These are phyloP conservation scores for Coenonympha arcania DNA, from an alignment of 2,888 invertebrate genomes.

Conservation along the genomic window DNA sequence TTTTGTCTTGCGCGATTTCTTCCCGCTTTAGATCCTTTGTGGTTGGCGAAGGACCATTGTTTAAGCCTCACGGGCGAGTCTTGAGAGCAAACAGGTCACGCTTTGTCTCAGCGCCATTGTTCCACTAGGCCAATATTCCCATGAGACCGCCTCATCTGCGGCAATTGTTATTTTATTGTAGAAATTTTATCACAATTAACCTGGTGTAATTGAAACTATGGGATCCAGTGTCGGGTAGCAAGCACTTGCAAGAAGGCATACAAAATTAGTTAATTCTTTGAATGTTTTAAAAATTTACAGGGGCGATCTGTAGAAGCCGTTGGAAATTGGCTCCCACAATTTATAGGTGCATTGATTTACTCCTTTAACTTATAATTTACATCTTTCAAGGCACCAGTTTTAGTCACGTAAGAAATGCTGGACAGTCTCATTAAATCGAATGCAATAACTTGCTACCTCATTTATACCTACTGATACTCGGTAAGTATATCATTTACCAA, in stretches of 20 bases:
- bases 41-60: slow-evolving; percentile 51
- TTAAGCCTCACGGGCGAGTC: slow-evolving; percentile 55
- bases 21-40: slow-evolving; percentile 46
- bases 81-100: slow-evolving; percentile 55
- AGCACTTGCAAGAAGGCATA: neutral
- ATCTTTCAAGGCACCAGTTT: no score
- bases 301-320: no score
- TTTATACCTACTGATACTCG: no score
- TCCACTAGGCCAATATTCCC: slow-evolving; percentile 56
- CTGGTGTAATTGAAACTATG: slow-evolving; percentile 17
- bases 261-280: neutral
- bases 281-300: no score
- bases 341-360: no score
- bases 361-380: no score
- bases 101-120: slow-evolving; percentile 56
- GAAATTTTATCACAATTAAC: slow-evolving; percentile 16
- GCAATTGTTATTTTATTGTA: slow-evolving; percentile 24
- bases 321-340: no score
- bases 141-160: slow-evolving; percentile 37
- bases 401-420: no score
- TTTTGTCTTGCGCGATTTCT: slow-evolving; percentile 43
- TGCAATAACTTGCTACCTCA: no score
- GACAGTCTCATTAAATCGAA: no score
- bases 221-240: neutral
- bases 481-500: no score